Conservation (phyloP, 2,113 vertebrate genomes). For the Spizaetus ornatus region DNA sequence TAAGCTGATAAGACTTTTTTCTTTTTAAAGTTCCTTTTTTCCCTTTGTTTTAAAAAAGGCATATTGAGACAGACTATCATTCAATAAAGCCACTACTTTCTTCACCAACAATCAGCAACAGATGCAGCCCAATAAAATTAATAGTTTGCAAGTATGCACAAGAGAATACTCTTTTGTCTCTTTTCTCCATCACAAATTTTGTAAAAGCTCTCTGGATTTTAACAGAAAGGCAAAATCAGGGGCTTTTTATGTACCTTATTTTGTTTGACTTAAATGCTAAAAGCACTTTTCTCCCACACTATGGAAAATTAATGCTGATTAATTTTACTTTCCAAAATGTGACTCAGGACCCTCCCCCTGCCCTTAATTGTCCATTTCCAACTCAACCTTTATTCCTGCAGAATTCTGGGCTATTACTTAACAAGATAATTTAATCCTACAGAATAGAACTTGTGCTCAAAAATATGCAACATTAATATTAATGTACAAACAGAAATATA, state of each 20-base stretch:
- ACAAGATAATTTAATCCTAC: conserved; percentile 26
- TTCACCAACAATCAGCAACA: conserved; percentile 65
- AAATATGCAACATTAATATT: conserved; percentile 52
- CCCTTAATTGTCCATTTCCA: conserved; percentile 13
- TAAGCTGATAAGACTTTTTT: not conserved
- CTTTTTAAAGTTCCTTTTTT: not conserved
- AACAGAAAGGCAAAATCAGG: conserved; percentile 28
- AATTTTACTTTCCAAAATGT: not conserved
- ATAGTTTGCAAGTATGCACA: conserved; percentile 59
- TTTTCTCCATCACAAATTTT: conserved; percentile 58
- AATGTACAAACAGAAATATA: conserved; percentile 59
- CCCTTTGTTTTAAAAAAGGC: not conserved
- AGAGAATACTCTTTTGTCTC: conserved; percentile 59
- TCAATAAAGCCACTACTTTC: conserved; percentile 55
- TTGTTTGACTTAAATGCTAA: not conserved
- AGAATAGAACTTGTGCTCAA: conserved; percentile 29
- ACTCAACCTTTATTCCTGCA: not conserved
- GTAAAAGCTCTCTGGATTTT: conserved; percentile 52
- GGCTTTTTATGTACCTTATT: conserved; percentile 6
- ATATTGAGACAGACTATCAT: conserved; percentile 27
- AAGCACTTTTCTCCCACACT: not conserved
- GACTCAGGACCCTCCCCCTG: not conserved
- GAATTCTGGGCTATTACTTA: not conserved
- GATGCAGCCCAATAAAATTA: conserved; percentile 68
- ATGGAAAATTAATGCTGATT: not conserved